Base-by-base conservation (phyloP, 2,888 invertebrate species). In the Pterobdella sp. region DNA sequence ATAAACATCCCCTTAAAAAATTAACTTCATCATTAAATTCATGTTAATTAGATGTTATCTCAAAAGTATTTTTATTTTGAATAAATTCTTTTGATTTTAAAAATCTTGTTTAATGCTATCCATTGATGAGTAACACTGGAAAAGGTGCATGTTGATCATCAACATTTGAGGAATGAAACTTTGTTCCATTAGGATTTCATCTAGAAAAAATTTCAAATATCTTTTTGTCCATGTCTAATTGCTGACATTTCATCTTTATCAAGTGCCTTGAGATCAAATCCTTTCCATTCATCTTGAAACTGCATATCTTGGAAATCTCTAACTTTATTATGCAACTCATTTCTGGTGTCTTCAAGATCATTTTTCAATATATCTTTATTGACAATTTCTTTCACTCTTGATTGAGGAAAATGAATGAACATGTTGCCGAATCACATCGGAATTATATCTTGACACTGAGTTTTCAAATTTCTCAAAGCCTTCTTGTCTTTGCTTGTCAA, bases 211-310 rank as follows among this genome's bases (percentile, higher is more conserved):
- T 65, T 32, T 65, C 31, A 0, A 34, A 32, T 65, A 7, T 32
- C 65, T 18, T 32, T 29, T 65, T 31, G n/a, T 34, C 42, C 37
- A 2, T 26, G 36, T 26, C 34, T 37, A 22, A 42, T 36, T n/a
- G 26, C n/a, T 29, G 22, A 18, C 52, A 69, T 22, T 34, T 69
- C 69, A 32, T 69, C 34, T n/a, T 26, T 32, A 34, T 32, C n/a
- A 26, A 69, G 69, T 2, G 69, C 31, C 49, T 69, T 69, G 14
- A 69, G 42, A n/a, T 52, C 34, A 31, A 69, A 69, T 22, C 69
- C 42, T 18, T 22, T 31, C 31, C 69, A 49, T 2, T 69, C 69
- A 1, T 14, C n/a, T 32, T 52, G 60, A n/a, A 56, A 56, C 42
- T 69, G 37, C 32, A 69, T 3, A 26, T 69, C 69, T 52, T 69